phyloP scores from a whole-genome alignment of 2,797 vertebrate species.

The Propithecus perrieri region DNA sequence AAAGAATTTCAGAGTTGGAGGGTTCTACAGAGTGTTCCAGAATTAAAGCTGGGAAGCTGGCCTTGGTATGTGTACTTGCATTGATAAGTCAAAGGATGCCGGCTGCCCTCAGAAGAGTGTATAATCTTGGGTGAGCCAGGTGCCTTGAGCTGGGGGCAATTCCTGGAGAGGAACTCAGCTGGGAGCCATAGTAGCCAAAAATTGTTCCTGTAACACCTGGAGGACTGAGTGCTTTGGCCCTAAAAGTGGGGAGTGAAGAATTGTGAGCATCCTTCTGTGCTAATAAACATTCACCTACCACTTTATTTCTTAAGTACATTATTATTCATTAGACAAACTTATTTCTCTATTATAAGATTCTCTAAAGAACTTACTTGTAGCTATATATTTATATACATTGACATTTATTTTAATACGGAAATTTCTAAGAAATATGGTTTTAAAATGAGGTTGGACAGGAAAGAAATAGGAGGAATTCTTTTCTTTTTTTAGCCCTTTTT shows the following conservation, averaged over 20 bases:
- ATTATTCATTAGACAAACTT: background rate
- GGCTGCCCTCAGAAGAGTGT: no score
- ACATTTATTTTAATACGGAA: background rate
- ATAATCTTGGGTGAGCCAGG: background rate
- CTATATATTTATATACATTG: background rate
- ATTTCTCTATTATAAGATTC: background rate
- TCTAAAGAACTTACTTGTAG: background rate
- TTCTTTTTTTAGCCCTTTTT: background rate
- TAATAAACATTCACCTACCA: background rate
- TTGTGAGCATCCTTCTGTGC: background rate
- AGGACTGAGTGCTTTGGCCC: background rate
- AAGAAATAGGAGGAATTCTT: background rate
- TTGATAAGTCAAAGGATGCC: background rate
- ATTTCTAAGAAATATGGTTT: background rate
- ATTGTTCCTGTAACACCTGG: background rate
- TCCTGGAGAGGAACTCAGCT: no score
- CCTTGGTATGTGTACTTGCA: background rate
- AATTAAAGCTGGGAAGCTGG: background rate
- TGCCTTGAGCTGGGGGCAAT: background rate
- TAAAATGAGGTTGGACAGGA: background rate
- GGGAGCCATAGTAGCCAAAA: background rate
- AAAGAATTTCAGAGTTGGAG: background rate
- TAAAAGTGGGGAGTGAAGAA: background rate
- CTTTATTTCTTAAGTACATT: background rate
- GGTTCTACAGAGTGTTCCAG: background rate